Percentiles rank a stretch among this genome's conserved stretches.
Evolutionary conservation across 2,797 vertebrate genomes (phyloP).

Genomic region (Paratrypauchen microcephalus): DNA sequence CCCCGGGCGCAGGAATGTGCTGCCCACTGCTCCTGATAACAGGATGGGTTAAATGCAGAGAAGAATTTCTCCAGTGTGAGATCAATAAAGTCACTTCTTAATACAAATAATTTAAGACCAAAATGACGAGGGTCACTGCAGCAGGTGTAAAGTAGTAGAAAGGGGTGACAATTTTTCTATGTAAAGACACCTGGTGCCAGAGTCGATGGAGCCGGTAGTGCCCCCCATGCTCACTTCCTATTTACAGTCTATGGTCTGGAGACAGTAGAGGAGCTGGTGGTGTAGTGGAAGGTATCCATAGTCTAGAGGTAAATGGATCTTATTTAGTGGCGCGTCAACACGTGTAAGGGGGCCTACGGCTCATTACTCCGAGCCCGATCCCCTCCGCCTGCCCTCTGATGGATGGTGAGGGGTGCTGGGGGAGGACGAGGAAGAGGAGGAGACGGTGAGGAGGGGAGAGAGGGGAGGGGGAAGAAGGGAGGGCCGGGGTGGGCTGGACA

Average conservation of each 20-base stretch:
- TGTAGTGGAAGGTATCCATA: constrained; percentile 29
- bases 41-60: too few species aligned
- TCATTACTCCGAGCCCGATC: constrained; percentile 78
- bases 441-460: background rate
- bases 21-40: too few species aligned
- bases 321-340: constrained; percentile 83
- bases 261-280: background rate
- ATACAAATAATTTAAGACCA: too few species aligned
- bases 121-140: too few species aligned
- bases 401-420: constrained; percentile 65
- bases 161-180: too few species aligned
- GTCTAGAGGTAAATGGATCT: constrained; percentile 81
- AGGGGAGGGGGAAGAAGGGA: background rate
- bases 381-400: constrained; percentile 74
- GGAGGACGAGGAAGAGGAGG: constrained; percentile 32
- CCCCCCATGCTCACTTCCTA: too few species aligned
- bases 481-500: constrained; percentile 51
- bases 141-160: too few species aligned
- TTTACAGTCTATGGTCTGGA: constrained; percentile 5
- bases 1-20: too few species aligned
- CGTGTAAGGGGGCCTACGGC: constrained; percentile 79
- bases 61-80: too few species aligned
- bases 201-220: too few species aligned
- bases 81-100: too few species aligned
- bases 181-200: too few species aligned